These are phyloP conservation scores for Glyphotaelius pellucidus DNA, from an alignment of 2,888 invertebrate genomes.

Conservation along the genomic window DNA sequence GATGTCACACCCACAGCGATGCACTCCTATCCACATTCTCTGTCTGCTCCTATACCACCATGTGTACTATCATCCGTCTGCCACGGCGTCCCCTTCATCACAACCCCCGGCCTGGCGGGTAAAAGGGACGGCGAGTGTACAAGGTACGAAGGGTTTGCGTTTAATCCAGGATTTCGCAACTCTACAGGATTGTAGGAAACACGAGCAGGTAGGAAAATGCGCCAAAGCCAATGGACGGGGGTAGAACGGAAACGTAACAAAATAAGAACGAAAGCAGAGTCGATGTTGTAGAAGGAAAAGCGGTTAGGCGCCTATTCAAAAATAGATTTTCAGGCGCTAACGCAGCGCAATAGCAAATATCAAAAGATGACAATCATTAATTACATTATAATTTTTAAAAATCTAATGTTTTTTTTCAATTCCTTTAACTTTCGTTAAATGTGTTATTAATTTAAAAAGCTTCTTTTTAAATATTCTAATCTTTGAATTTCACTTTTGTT, in stretches of 20 bases:
- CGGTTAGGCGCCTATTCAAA: neutral
- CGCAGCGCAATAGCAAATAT: neutral
- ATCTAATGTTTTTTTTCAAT: neutral
- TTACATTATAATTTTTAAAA: neutral
- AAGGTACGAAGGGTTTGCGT: conserved; percentile 43
- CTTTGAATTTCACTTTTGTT: too few relatives aligned
- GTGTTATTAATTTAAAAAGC: too few relatives aligned
- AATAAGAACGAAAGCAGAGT: neutral
- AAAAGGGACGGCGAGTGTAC: conserved; percentile 29
- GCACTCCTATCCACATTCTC: conserved; percentile 4
- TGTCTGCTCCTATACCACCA: conserved; percentile 33
- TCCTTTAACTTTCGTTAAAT: neutral
- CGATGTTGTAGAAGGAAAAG: neutral
- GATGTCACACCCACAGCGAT: conserved; percentile 24
- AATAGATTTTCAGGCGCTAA: neutral
- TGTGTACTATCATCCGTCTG: conserved; percentile 52
- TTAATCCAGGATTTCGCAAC: conserved; percentile 43
- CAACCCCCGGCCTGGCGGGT: neutral
- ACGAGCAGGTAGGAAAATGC: conserved; percentile 17
- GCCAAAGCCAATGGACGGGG: neutral
- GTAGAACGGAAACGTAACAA: conserved; percentile 12
- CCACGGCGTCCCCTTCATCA: conserved; percentile 38
- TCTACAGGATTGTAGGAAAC: conserved; percentile 21
- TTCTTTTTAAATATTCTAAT: too few relatives aligned
- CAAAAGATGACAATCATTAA: neutral